A percentile compares a stretch with the other conserved stretches of the same genome.
phyloP scores from a whole-genome alignment of 2,113 vertebrate genomes.

The Microtus pennsylvanicus region DNA sequence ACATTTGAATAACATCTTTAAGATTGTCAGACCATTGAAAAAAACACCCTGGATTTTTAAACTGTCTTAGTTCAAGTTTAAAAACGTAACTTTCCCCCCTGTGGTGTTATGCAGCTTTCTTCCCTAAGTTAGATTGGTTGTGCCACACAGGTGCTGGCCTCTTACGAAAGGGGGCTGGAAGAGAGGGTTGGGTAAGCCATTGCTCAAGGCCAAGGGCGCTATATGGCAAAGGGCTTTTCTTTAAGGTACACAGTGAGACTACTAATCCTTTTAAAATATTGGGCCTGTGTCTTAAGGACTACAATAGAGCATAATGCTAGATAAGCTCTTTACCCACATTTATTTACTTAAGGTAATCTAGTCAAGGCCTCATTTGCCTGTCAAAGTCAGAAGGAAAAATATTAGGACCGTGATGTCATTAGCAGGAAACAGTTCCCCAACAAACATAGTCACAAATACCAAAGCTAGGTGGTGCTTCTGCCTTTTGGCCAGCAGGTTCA shows the following conservation, averaged over 20 bases:
- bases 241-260: constrained; percentile 12
- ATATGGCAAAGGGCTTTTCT: constrained; percentile 24
- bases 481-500: not conserved
- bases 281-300: not conserved
- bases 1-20: constrained; percentile 3
- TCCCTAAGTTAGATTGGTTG: constrained; percentile 16
- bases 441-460: not conserved
- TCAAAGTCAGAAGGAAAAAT: constrained; percentile 45
- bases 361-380: constrained; percentile 52
- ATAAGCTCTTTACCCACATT: constrained; percentile 38
- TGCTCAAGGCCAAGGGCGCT: not conserved
- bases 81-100: not conserved
- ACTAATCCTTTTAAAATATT: constrained; percentile 45
- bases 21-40: not conserved
- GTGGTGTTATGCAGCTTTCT: constrained; percentile 24
- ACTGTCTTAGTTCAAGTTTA: not conserved
- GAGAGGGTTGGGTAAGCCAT: not conserved
- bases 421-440: constrained; percentile 36
- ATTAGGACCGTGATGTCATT: constrained; percentile 12
- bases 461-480: not conserved
- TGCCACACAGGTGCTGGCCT: not conserved
- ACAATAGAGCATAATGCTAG: constrained; percentile 7
- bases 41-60: constrained; percentile 18
- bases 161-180: not conserved
- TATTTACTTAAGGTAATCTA: constrained; percentile 65